Evolutionary conservation across 2,888 invertebrate species (phyloP).

Genomic region (Apantesis nais): DNA sequence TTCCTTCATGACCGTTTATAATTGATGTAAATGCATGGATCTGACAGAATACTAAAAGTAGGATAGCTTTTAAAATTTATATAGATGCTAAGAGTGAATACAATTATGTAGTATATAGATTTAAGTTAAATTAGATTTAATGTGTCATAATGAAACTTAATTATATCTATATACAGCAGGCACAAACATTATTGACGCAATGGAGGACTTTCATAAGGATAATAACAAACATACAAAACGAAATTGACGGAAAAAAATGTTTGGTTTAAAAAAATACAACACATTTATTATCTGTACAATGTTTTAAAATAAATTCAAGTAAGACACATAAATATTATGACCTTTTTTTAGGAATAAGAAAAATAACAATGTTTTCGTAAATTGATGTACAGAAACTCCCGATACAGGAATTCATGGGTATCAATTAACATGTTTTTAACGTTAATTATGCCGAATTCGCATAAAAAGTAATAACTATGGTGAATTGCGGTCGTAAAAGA

Average conservation of each 20-base stretch:
- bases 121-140: background rate
- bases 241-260: background rate
- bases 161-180: background rate
- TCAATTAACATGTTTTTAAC: background rate
- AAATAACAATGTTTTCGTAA: background rate
- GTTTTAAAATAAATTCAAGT: background rate
- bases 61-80: too few species aligned
- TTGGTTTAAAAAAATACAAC: background rate
- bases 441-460: background rate
- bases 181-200: background rate
- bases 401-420: background rate
- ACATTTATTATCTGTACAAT: background rate
- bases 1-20: too few species aligned
- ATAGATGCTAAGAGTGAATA: too few species aligned
- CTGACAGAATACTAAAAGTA: background rate
- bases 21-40: background rate
- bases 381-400: background rate
- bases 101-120: background rate
- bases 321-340: background rate
- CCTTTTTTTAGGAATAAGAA: too few species aligned
- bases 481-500: constrained; percentile 3
- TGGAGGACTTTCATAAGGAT: background rate
- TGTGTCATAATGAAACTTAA: background rate
- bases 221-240: background rate
- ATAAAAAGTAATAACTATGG: background rate